phyloP scores from a whole-genome alignment of 23 tunicate genomes.

The Oikopleura albicans region DNA sequence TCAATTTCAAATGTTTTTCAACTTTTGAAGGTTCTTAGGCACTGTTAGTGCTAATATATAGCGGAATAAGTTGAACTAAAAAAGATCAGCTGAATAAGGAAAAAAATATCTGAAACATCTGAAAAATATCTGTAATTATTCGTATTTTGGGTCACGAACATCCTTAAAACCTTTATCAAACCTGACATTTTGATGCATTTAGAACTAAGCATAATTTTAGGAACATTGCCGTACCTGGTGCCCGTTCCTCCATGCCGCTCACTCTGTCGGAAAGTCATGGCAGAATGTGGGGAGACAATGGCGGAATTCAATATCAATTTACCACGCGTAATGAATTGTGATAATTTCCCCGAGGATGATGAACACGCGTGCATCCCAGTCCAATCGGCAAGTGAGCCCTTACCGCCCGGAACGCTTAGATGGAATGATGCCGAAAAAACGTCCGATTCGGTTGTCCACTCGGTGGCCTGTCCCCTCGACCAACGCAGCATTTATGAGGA shows the following conservation, averaged over 20 bases:
- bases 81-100: too few relatives aligned
- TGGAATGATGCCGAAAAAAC: background rate
- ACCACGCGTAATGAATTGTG: background rate
- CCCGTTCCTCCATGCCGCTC: slow-evolving; percentile 7
- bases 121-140: too few relatives aligned
- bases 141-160: too few relatives aligned
- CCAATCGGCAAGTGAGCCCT: background rate
- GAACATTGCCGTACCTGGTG: background rate
- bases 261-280: background rate
- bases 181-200: too few relatives aligned
- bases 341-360: background rate
- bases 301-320: background rate
- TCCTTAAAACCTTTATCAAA: too few relatives aligned
- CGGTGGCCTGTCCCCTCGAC: background rate
- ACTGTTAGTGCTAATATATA: too few relatives aligned
- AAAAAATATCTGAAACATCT: too few relatives aligned
- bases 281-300: background rate
- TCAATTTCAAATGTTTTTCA: too few relatives aligned
- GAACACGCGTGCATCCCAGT: background rate
- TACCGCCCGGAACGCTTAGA: background rate
- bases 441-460: background rate
- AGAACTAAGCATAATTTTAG: too few relatives aligned
- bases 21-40: too few relatives aligned
- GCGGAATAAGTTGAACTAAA: too few relatives aligned
- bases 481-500: background rate